Evolutionary conservation across 2,113 vertebrate species (phyloP).

Genomic region (Phyllopteryx taeniolatus): DNA sequence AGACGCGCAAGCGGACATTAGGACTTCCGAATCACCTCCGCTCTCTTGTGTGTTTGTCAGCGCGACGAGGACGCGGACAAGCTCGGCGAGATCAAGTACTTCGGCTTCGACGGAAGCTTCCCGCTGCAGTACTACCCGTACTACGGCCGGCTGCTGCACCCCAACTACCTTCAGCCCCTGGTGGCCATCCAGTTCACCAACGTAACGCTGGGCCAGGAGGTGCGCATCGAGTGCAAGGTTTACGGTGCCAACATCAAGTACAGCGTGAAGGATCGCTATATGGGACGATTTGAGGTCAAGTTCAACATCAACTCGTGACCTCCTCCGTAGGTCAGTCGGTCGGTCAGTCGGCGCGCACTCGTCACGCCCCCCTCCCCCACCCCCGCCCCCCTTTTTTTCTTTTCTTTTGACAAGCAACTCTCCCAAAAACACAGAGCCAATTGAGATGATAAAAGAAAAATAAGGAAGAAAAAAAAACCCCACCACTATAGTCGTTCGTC

Average conservation of each 20-base stretch:
- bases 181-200: slow-evolving; percentile 92
- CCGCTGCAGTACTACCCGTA: slow-evolving; percentile 97
- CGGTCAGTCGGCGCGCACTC: background rate
- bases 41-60: slow-evolving; percentile 54
- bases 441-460: slow-evolving; percentile 45
- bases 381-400: background rate
- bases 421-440: slow-evolving; percentile 16
- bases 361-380: background rate
- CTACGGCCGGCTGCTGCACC: slow-evolving; percentile 88
- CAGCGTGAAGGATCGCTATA: slow-evolving; percentile 95
- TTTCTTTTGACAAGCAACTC: background rate
- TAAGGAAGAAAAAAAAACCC: slow-evolving; percentile 63
- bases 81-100: slow-evolving; percentile 79
- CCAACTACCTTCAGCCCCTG: slow-evolving; percentile 90
- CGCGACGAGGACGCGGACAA: slow-evolving; percentile 79
- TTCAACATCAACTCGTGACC: slow-evolving; percentile 87
- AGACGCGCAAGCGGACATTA: no score
- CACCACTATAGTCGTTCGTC: slow-evolving; percentile 82
- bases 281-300: slow-evolving; percentile 97
- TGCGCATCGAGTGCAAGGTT: slow-evolving; percentile 91
- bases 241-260: slow-evolving; percentile 87
- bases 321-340: slow-evolving; percentile 21
- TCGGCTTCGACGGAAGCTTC: slow-evolving; percentile 79
- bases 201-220: slow-evolving; percentile 74
- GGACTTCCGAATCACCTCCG: no score